Base-by-base conservation (phyloP, 2,888 invertebrate genomes). In the Drosophila emarginata region DNA sequence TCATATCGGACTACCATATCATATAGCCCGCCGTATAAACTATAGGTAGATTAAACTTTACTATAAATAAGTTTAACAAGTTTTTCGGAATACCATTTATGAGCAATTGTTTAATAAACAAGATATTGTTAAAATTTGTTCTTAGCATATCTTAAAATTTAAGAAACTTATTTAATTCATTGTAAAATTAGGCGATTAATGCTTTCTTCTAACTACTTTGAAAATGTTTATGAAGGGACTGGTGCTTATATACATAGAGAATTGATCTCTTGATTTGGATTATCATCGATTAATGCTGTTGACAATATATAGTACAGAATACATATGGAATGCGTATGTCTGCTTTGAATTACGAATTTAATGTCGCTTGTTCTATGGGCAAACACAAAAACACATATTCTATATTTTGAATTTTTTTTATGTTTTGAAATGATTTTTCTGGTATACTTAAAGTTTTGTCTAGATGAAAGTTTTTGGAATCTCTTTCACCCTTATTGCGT, bases 401-500 rank as follows among this genome's bases (percentile, higher is more conserved):
- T 57, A 21, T 23, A 57, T 36, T 23, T 32, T 11, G 32, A 50
- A 21, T 18, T 52, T 45, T 32, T 28, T 28, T 23, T 2, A 23
- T 2, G 72, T 76, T 78, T 82, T 81, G 79, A 68, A 67, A 76
- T 80, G 76, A 72, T 64, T 72, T 84, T 79, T 54, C 28, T n/a
- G 45, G 80, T 90, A 91, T 91, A 91, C 91, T 91, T 91, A 91
- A 90, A 90, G 88, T 83, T 90, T 90, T 91, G 78, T 90, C 78
- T 45, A 91, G 90, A 90, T 91, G 91, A 87, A 91, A 91, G 88
- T 91, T 90, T 90, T 90, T 91, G 79, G 86, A 80, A 89, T 90
- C 90, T 91, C 84, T 91, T 77, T 90, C 91, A 82, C 87, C 87
- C 89, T 90, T 91, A 88, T 89, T 74, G 82, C 91, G 91, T 80